A percentile compares a stretch with the other conserved stretches of the same genome.
Conservation (phyloP, 2,797 vertebrate genomes). For the Anguilla pacifica region DNA sequence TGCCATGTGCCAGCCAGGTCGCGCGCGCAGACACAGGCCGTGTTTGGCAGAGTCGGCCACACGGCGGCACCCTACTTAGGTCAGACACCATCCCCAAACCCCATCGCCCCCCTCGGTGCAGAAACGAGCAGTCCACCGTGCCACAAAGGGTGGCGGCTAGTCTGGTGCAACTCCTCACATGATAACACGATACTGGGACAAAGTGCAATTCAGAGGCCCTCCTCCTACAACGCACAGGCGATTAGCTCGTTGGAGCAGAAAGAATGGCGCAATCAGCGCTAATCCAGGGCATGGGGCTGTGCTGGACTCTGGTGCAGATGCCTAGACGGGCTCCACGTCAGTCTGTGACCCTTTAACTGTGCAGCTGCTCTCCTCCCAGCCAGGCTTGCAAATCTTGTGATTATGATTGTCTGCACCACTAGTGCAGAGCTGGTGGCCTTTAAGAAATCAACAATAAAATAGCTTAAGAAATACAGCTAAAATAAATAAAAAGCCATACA, state of each 20-base stretch:
- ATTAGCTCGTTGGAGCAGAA: background rate
- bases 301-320: background rate
- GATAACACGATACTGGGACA: conserved; percentile 2
- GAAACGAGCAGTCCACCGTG: background rate
- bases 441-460: background rate
- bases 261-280: background rate
- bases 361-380: background rate
- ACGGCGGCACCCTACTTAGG: background rate
- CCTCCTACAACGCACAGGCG: background rate
- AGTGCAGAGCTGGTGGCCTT: background rate
- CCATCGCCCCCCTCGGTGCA: background rate
- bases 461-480: background rate
- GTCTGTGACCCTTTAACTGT: background rate
- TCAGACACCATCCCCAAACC: background rate
- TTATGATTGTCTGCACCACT: background rate
- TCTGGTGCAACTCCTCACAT: background rate
- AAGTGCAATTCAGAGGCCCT: background rate
- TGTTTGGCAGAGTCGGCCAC: background rate
- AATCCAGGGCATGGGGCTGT: conserved; percentile 1
- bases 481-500: background rate
- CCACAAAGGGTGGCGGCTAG: background rate
- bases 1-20: background rate
- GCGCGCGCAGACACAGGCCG: background rate
- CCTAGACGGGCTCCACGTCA: background rate
- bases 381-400: background rate